Percentiles rank a stretch among this genome's conserved stretches.
Conservation (phyloP, 2,888 invertebrate species). For the Corbicula japonica region DNA sequence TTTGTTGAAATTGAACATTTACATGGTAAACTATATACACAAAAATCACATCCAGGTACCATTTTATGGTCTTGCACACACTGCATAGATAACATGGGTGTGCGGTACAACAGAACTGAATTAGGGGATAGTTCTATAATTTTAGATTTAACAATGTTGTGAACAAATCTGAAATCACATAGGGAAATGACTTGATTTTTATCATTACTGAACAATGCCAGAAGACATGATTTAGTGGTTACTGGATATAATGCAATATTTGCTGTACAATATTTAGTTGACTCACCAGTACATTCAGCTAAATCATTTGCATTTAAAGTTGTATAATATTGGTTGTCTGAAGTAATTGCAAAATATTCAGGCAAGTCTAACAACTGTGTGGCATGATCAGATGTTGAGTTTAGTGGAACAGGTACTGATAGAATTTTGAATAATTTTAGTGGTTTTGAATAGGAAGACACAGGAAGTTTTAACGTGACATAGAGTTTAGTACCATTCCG, state of each 20-base stretch:
- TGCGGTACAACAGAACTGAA: constrained; percentile 31
- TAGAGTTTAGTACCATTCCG: constrained; percentile 34
- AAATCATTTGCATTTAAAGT: constrained; percentile 1
- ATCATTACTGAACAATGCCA: constrained; percentile 39
- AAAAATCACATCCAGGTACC: constrained; percentile 45
- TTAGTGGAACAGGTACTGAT: constrained; percentile 57
- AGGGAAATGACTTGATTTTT: constrained; percentile 24
- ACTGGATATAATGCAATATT: constrained; percentile 30
- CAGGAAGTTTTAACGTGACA: constrained; percentile 41
- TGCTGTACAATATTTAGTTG: constrained; percentile 4
- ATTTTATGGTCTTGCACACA: constrained; percentile 28
- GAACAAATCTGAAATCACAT: constrained; percentile 41
- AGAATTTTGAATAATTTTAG: constrained; percentile 41
- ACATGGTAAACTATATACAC: constrained; percentile 35
- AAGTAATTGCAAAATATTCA: constrained; percentile 23
- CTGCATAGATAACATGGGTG: constrained; percentile 29
- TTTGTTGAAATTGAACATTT: constrained; percentile 38
- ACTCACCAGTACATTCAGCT: constrained; percentile 3
- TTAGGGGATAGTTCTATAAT: constrained; percentile 37
- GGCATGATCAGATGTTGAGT: constrained; percentile 53
- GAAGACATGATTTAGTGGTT: constrained; percentile 26
- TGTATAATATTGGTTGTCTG: constrained; percentile 31
- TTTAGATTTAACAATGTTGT: constrained; percentile 25
- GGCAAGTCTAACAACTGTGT: constrained; percentile 57
- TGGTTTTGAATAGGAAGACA: constrained; percentile 41